Percentiles rank a stretch among this genome's conserved stretches.
phyloP scores from a whole-genome alignment of 1,140 invertebrate species.

The Drosophila nasuta region DNA sequence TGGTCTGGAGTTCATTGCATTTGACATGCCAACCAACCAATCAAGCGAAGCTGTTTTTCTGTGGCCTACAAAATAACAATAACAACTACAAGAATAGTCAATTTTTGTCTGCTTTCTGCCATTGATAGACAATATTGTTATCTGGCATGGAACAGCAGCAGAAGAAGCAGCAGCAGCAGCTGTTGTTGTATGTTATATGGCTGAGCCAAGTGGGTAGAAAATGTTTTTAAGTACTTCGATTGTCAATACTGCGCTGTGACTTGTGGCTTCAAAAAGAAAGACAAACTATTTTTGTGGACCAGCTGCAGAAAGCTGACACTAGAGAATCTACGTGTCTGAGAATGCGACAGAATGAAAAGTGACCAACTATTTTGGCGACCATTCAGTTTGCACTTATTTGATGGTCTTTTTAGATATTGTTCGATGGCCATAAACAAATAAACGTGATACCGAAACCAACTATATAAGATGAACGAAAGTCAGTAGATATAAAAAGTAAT shows the following conservation, averaged over 20 bases:
- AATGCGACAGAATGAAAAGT: not conserved
- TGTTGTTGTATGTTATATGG: not conserved
- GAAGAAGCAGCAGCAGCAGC: not conserved
- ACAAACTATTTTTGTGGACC: not conserved
- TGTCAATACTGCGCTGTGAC: constrained; percentile 8
- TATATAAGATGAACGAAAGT: not conserved
- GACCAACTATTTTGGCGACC: not conserved
- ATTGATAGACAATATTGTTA: constrained; percentile 60
- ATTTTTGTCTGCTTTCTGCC: constrained; percentile 50
- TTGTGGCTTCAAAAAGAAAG: constrained; percentile 6
- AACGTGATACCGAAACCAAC: too few relatives aligned
- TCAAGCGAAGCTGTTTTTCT: constrained; percentile 52
- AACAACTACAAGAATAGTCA: constrained; percentile 52
- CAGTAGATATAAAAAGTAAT: not conserved
- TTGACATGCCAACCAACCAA: constrained; percentile 73
- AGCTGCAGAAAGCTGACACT: not conserved
- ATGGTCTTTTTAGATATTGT: not conserved
- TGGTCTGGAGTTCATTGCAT: constrained; percentile 60
- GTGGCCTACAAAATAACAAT: constrained; percentile 59
- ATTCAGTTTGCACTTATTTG: not conserved
- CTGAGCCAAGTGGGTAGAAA: constrained; percentile 11
- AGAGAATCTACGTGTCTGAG: not conserved
- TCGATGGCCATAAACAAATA: too few relatives aligned
- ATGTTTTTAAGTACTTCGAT: constrained; percentile 20
- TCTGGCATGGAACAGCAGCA: constrained; percentile 17